Base-by-base conservation (phyloP, 2,797 vertebrate genomes). In the Dendrocincla fuliginosa region DNA sequence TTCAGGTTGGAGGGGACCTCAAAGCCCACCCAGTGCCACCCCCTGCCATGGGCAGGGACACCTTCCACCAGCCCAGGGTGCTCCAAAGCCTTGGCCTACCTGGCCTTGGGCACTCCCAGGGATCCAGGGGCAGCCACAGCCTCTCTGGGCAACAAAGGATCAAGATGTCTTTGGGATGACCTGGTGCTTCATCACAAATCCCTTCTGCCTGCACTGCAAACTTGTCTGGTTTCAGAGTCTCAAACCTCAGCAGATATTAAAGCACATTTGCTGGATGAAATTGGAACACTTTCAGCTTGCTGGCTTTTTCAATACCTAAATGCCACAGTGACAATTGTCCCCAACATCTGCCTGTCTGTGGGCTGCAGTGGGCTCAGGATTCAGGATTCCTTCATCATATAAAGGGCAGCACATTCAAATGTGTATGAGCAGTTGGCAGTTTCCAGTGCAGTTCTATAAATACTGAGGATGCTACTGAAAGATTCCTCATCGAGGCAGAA, bases 321-420 rank as follows among this genome's bases (percentile, higher is more conserved):
- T 67, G 69, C 85, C 86, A 84, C 65, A 6, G 84, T 81, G 84
- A 39, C 76, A 94, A 92, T 33, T 70, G 94, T 10, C 55, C 75
- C 4, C 44, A 93, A 93, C 91, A 96, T 86, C 94, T 97, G 93
- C 76, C 64, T 50, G 37, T 42, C 83, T 2, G 68, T 96, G 39
- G 92, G 90, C 91, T 86, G 91, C 69, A 37, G 93, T 85, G 94
- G 79, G 96, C 87, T 88, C 35, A 53, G 44, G 19, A 46, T 46
- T 46, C 44, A 83, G 63, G 50, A 93, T 74, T 88, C 84, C 76
- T 95, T 63, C 93, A 85, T 70, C 75, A 0, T 6, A 60, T 86
- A 95, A 97, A 96, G 92, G 96, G 93, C 93, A 96, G n/a, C 74
- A 32, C 69, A 95, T 95, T 95, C 91, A 92, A 94, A 94, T 84